A percentile compares a stretch with the other conserved stretches of the same genome.
Conservation (phyloP, 2,113 vertebrate species). For the Hymenochirus boettgeri region DNA sequence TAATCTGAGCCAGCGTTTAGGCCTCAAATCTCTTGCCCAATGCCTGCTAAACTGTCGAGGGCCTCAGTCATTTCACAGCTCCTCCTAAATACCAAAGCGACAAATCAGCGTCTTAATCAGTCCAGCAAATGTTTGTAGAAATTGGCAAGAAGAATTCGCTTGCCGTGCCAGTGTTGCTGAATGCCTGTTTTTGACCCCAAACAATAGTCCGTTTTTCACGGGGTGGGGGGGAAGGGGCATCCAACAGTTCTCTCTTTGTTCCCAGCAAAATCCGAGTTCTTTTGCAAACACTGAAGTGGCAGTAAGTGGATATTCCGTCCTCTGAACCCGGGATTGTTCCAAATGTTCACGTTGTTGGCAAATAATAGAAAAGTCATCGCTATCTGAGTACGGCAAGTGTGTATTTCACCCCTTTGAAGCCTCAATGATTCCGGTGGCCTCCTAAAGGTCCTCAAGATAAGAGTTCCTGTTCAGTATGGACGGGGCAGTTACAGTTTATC, state of each 20-base stretch:
- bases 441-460: slow-evolving; percentile 7
- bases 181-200: slow-evolving; percentile 47
- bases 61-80: not conserved
- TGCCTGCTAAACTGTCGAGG: too few relatives aligned
- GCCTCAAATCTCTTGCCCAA: too few relatives aligned
- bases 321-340: slow-evolving; percentile 47
- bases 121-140: slow-evolving; percentile 38
- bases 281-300: slow-evolving; percentile 43
- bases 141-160: slow-evolving; percentile 46
- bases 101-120: slow-evolving; percentile 19
- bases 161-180: slow-evolving; percentile 47
- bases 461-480: slow-evolving; percentile 6
- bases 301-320: slow-evolving; percentile 55
- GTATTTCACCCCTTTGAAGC: slow-evolving; percentile 29
- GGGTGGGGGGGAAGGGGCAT: too few relatives aligned
- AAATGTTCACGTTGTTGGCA: slow-evolving; percentile 48
- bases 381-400: slow-evolving; percentile 12
- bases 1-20: too few relatives aligned
- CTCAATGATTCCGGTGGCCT: slow-evolving; percentile 36
- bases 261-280: slow-evolving; percentile 53
- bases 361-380: slow-evolving; percentile 15
- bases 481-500: slow-evolving; percentile 15
- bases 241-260: slow-evolving; percentile 66
- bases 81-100: slow-evolving; percentile 17
- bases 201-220: slow-evolving; percentile 57